A percentile compares a stretch with the other conserved stretches of the same genome.
phyloP scores from a whole-genome alignment of 2,797 vertebrate genomes.

The Anabas testudineus region DNA sequence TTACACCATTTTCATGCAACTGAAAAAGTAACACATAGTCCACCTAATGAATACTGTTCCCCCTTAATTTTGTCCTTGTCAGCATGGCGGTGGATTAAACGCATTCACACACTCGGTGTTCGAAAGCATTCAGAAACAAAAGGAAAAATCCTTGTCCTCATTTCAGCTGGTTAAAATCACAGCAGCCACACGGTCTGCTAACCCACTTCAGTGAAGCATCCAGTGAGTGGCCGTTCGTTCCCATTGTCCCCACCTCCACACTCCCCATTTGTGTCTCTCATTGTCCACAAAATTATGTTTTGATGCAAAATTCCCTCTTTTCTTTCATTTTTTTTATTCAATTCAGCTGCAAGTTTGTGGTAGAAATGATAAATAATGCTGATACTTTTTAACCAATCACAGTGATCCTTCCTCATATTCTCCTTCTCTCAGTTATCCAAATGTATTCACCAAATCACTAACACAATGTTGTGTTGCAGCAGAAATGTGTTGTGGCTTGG shows the following conservation, averaged over 20 bases:
- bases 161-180: conserved; percentile 22
- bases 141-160: conserved; percentile 6
- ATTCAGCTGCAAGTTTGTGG: not conserved
- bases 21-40: not conserved
- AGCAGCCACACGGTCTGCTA: conserved; percentile 19
- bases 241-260: conserved; percentile 16
- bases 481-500: conserved; percentile 9
- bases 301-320: not conserved
- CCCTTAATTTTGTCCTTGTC: conserved; percentile 25
- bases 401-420: conserved; percentile 11
- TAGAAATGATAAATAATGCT: not conserved
- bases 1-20: conserved; percentile 9
- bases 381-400: not conserved
- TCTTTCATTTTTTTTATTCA: too few species aligned
- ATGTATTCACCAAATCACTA: conserved; percentile 32
- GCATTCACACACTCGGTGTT: conserved; percentile 13
- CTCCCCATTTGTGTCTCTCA: conserved; percentile 6
- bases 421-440: not conserved
- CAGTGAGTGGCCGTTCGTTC: conserved; percentile 7
- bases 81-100: conserved; percentile 15
- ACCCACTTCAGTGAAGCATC: conserved; percentile 31
- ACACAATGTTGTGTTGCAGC: conserved; percentile 4
- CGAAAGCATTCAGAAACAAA: conserved; percentile 1
- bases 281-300: not conserved
- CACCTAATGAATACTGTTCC: not conserved